Evolutionary conservation across 30 jellyfish, hydroid and myxozoan genomes (phyloP).

Genomic region (Cassiopea xamachana): DNA sequence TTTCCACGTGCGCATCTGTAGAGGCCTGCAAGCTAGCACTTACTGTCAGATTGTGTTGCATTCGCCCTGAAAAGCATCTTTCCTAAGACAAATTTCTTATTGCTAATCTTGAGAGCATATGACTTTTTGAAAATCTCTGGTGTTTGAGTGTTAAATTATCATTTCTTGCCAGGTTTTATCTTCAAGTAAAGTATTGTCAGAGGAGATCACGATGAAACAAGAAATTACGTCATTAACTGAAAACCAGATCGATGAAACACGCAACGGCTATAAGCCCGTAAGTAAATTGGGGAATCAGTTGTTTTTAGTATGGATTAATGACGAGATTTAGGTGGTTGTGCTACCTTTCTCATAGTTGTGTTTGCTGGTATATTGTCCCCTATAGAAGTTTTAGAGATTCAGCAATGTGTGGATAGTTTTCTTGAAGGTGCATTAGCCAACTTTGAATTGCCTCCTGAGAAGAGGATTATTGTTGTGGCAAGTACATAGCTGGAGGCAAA

Average conservation of each 20-base stretch:
- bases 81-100: too few relatives aligned
- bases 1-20: too few relatives aligned
- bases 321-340: background rate
- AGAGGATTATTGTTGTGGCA: too few relatives aligned
- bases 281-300: background rate
- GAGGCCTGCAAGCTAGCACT: too few relatives aligned
- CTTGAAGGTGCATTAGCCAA: too few relatives aligned
- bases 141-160: too few relatives aligned
- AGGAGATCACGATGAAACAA: slow-evolving; percentile 64
- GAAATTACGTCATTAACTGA: slow-evolving; percentile 63
- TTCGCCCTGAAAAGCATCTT: too few relatives aligned
- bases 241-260: slow-evolving; percentile 60
- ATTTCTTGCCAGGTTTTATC: slow-evolving; percentile 45
- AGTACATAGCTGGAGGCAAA: too few relatives aligned
- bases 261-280: slow-evolving; percentile 75
- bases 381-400: background rate
- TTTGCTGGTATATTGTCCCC: background rate
- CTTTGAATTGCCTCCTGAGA: too few relatives aligned
- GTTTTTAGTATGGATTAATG: background rate
- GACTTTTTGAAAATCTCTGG: too few relatives aligned
- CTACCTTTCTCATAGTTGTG: background rate
- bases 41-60: too few relatives aligned
- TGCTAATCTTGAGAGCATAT: too few relatives aligned
- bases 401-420: background rate
- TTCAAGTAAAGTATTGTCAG: slow-evolving; percentile 66